phyloP scores from a whole-genome alignment of 2,888 invertebrate species.

The Rhopalosiphum nymphaeae region DNA sequence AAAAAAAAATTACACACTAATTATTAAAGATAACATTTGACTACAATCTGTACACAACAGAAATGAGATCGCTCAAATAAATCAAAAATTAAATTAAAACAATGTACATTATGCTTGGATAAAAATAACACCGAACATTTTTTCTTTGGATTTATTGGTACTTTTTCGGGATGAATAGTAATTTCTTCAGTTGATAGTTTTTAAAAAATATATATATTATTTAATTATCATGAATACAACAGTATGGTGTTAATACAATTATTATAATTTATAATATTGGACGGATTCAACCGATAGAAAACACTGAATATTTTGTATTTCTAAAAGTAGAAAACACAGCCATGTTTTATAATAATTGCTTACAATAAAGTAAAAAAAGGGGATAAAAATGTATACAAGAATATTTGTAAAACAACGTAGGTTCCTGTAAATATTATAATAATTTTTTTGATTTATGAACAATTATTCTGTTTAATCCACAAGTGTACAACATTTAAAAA shows the following conservation, averaged over 20 bases:
- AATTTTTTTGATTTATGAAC: not conserved
- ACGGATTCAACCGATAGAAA: conserved; percentile 11
- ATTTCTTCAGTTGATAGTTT: not conserved
- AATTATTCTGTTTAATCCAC: not conserved
- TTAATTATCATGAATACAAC: not conserved
- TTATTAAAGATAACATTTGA: conserved; percentile 9
- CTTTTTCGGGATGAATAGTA: not conserved
- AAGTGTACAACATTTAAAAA: not conserved
- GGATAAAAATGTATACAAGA: not conserved
- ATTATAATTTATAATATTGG: conserved; percentile 41
- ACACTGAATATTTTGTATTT: not conserved
- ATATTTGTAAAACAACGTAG: not conserved
- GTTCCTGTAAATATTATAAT: not conserved
- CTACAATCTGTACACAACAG: not conserved
- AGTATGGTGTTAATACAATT: conserved; percentile 9
- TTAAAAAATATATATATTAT: not conserved
- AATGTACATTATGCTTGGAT: not conserved
- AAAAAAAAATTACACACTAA: conserved; percentile 11
- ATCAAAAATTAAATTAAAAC: conserved; percentile 11
- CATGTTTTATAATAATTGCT: not conserved
- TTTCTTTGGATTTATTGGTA: not conserved
- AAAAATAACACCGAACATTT: not conserved
- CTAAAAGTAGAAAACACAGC: not conserved
- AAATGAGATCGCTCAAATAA: conserved; percentile 37
- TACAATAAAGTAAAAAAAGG: not conserved